Conservation (phyloP, 1,140 invertebrate species). For the Panagrolaimus sp. region DNA sequence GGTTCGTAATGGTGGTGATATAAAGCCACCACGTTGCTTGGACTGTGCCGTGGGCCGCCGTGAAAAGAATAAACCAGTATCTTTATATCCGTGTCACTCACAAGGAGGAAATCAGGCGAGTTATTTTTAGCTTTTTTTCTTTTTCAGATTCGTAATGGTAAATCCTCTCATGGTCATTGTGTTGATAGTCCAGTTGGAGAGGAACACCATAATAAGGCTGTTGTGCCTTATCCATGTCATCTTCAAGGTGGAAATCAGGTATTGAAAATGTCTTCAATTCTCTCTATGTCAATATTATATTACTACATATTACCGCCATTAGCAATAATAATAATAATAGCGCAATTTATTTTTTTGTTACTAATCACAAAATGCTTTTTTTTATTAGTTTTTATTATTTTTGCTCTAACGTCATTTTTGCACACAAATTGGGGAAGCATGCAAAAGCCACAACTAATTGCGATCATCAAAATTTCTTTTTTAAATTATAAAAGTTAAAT, state of each 20-base stretch:
- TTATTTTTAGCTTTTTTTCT: constrained; percentile 25
- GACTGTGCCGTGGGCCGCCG: constrained; percentile 74
- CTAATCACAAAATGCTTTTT: neutral
- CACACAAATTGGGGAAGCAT: neutral
- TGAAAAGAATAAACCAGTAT: constrained; percentile 74
- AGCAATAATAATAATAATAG: neutral
- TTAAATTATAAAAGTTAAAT: neutral
- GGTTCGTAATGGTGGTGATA: constrained; percentile 68
- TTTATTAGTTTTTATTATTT: constrained; percentile 7
- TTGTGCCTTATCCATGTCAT: constrained; percentile 82
- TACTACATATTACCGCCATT: neutral
- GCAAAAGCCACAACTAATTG: constrained; percentile 1
- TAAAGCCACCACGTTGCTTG: constrained; percentile 69
- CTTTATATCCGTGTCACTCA: constrained; percentile 79
- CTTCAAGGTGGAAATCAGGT: constrained; percentile 91
- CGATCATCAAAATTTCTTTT: neutral
- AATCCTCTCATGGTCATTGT: constrained; percentile 61
- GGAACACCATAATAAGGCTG: constrained; percentile 73
- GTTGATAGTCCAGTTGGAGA: constrained; percentile 75
- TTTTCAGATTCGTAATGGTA: constrained; percentile 56
- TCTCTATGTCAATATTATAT: too few relatives aligned
- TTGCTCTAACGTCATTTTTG: neutral
- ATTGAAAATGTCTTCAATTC: constrained; percentile 6
- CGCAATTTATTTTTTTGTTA: too few relatives aligned
- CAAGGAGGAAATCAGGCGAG: constrained; percentile 92